Percentiles rank a stretch among this genome's conserved stretches.
Conservation (phyloP, 1,140 invertebrate species). For the Lepidurus couesii region DNA sequence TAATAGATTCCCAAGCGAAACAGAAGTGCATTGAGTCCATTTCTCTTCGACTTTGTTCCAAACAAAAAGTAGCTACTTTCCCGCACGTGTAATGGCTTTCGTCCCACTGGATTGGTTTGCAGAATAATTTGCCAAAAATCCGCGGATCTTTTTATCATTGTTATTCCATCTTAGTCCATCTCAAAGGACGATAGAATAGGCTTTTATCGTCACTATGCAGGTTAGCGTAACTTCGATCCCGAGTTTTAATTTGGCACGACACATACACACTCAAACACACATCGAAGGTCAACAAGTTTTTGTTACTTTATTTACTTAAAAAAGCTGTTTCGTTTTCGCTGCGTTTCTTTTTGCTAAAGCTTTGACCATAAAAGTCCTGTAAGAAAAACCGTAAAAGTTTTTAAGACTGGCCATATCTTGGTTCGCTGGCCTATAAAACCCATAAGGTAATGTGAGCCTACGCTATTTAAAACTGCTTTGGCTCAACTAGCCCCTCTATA, state of each 20-base stretch:
- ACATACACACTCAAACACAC: neutral
- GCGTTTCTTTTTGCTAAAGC: neutral
- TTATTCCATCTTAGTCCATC: neutral
- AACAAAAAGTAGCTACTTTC: neutral
- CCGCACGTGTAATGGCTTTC: slow-evolving; percentile 21
- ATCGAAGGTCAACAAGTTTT: slow-evolving; percentile 15
- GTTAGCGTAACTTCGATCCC: neutral
- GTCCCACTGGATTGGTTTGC: slow-evolving; percentile 8
- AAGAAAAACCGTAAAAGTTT: neutral
- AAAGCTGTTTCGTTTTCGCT: no score
- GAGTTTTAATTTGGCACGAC: neutral
- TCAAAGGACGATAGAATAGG: neutral
- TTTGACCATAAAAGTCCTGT: slow-evolving; percentile 4
- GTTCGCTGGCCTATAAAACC: neutral
- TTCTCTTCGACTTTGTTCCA: neutral
- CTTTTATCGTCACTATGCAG: neutral
- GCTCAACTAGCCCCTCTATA: neutral
- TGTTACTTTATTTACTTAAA: neutral
- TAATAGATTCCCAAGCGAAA: neutral
- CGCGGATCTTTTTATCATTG: neutral
- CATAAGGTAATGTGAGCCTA: neutral
- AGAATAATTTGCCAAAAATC: slow-evolving; percentile 4
- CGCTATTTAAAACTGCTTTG: neutral
- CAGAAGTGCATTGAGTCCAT: neutral
- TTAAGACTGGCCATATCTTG: slow-evolving; percentile 13